Conservation (phyloP, 92 coral and sea anemone genomes). For the Ricordea florida region DNA sequence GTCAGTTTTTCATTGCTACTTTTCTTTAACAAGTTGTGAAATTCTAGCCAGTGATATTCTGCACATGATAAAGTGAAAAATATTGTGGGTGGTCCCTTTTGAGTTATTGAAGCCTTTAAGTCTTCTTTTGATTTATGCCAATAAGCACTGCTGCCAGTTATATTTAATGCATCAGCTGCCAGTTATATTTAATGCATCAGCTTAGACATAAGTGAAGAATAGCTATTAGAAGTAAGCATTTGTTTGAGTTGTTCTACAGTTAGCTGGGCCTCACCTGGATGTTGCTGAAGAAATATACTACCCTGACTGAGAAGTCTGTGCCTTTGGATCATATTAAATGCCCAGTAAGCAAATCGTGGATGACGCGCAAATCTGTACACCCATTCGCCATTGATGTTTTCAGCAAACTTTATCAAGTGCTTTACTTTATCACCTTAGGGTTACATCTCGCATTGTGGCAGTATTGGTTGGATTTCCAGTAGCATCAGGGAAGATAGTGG, state of each 20-base stretch:
- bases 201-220: constrained; percentile 23
- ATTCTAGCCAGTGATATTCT: too few species aligned
- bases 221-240: constrained; percentile 10
- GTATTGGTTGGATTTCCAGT: constrained; percentile 45
- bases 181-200: too few species aligned
- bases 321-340: constrained; percentile 52
- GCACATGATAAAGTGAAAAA: too few species aligned
- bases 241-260: constrained; percentile 19
- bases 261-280: constrained; percentile 19
- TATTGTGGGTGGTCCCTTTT: too few species aligned
- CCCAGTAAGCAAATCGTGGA: constrained; percentile 60
- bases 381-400: constrained; percentile 51
- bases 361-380: constrained; percentile 55
- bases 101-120: too few species aligned
- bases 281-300: constrained; percentile 1
- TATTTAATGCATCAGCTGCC: too few species aligned
- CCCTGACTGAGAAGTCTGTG: constrained; percentile 33
- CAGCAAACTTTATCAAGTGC: constrained; percentile 44
- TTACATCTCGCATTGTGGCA: constrained; percentile 24
- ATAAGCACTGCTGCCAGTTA: too few species aligned
- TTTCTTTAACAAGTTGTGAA: too few species aligned
- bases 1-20: too few species aligned
- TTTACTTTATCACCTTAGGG: constrained; percentile 27
- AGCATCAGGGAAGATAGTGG: constrained; percentile 52
- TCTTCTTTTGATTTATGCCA: too few species aligned